phyloP scores from a whole-genome alignment of 2,113 vertebrate genomes.

The Ginglymostoma cirratum region DNA sequence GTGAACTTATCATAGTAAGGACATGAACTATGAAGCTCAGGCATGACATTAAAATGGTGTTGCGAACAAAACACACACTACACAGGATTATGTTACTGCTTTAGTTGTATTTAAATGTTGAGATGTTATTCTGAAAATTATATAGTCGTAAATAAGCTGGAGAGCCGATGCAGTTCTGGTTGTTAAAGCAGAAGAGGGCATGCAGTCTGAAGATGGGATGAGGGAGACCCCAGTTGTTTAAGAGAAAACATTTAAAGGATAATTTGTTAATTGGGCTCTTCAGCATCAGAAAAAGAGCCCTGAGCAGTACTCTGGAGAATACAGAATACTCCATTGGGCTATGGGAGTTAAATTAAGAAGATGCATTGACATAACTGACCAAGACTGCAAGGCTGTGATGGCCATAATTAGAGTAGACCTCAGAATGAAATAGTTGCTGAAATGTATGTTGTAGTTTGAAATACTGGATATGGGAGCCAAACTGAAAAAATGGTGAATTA shows the following conservation, averaged over 20 bases:
- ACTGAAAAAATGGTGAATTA: background rate
- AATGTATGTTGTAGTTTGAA: background rate
- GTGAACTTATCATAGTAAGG: background rate
- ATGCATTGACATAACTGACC: background rate
- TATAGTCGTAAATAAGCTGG: background rate
- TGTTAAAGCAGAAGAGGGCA: background rate
- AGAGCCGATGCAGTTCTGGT: background rate
- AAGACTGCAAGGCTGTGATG: background rate
- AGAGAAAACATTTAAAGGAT: background rate
- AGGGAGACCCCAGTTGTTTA: background rate
- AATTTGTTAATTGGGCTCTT: background rate
- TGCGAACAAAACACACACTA: background rate
- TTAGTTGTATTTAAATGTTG: background rate
- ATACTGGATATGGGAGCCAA: background rate
- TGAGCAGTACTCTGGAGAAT: background rate
- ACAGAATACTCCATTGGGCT: background rate
- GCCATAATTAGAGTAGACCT: background rate
- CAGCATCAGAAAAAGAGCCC: background rate
- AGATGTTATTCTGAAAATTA: background rate
- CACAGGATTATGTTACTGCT: background rate
- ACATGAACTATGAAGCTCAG: background rate
- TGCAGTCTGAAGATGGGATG: background rate
- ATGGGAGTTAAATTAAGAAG: background rate
- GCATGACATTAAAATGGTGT: background rate
- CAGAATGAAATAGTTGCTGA: background rate